Conservation (phyloP, 2,797 vertebrate species). For the Lophius americanus region DNA sequence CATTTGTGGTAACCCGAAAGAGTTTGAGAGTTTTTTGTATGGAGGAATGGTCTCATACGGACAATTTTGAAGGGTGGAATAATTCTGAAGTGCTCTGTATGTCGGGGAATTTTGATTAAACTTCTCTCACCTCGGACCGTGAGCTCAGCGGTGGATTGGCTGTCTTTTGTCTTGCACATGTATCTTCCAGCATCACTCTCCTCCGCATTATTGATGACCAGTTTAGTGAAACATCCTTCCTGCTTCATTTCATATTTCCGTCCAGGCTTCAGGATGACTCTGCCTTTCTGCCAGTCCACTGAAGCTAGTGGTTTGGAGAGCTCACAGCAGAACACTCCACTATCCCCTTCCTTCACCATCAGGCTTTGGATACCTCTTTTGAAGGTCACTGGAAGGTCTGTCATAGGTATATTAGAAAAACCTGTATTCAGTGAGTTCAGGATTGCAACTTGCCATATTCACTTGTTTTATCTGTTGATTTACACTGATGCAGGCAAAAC, state of each 20-base stretch:
- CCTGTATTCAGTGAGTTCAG: neutral
- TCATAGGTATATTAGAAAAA: neutral
- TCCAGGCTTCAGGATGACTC: conserved; percentile 83
- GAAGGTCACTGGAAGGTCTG: conserved; percentile 88
- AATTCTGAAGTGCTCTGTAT: too few species aligned
- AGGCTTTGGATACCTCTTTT: conserved; percentile 82
- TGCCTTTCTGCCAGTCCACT: conserved; percentile 90
- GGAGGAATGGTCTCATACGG: too few species aligned
- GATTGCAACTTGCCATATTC: neutral
- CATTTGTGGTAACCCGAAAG: too few species aligned
- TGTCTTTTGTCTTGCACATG: conserved; percentile 86
- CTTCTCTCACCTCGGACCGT: conserved; percentile 83
- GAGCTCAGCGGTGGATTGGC: conserved; percentile 85
- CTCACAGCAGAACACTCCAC: conserved; percentile 83
- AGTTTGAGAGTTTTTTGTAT: too few species aligned
- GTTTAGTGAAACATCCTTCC: conserved; percentile 77
- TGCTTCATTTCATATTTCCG: conserved; percentile 88
- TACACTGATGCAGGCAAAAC: neutral
- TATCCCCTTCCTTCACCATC: conserved; percentile 83
- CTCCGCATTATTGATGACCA: conserved; percentile 82
- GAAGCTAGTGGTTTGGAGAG: conserved; percentile 81
- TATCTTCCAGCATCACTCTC: conserved; percentile 89
- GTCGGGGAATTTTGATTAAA: too few species aligned
- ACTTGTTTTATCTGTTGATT: neutral
- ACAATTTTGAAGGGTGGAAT: too few species aligned